Conservation (phyloP, 2,888 invertebrate species). For the Nephrotoma appendiculata region DNA sequence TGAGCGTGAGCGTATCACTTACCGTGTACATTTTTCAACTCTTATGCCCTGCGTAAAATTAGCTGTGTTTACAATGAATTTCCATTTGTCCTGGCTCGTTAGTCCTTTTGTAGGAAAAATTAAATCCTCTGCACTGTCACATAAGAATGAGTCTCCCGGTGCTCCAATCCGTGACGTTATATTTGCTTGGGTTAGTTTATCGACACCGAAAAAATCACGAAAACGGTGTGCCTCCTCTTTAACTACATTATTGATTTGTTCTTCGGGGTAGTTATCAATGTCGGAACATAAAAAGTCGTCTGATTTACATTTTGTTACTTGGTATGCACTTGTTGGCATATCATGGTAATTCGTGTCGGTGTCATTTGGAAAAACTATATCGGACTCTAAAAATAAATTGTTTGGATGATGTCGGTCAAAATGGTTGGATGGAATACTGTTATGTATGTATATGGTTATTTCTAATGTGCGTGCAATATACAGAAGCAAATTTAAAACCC, state of each 20-base stretch:
- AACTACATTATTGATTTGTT: conserved; percentile 23
- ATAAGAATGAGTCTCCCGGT: conserved; percentile 32
- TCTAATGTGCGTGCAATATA: neutral
- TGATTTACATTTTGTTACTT: conserved; percentile 13
- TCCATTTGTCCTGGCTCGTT: conserved; percentile 48
- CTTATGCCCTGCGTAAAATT: conserved; percentile 54
- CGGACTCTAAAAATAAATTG: conserved; percentile 6
- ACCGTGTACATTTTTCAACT: conserved; percentile 47
- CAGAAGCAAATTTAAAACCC: neutral
- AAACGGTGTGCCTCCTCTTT: conserved; percentile 17
- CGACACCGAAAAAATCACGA: conserved; percentile 25
- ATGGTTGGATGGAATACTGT: neutral
- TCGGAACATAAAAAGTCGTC: conserved; percentile 33
- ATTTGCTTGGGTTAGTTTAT: conserved; percentile 28
- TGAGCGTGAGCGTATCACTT: conserved; percentile 34
- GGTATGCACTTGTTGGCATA: conserved; percentile 6
- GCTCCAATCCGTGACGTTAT: conserved; percentile 35
- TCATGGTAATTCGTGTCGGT: neutral
- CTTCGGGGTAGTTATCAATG: conserved; percentile 32
- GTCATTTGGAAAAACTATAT: conserved; percentile 16
- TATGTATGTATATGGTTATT: neutral
- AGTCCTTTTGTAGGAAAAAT: conserved; percentile 46
- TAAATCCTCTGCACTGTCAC: conserved; percentile 29
- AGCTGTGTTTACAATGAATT: conserved; percentile 50
- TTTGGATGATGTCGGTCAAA: neutral